phyloP scores from a whole-genome alignment of 1,140 invertebrate species.

The Aphis craccivora region DNA sequence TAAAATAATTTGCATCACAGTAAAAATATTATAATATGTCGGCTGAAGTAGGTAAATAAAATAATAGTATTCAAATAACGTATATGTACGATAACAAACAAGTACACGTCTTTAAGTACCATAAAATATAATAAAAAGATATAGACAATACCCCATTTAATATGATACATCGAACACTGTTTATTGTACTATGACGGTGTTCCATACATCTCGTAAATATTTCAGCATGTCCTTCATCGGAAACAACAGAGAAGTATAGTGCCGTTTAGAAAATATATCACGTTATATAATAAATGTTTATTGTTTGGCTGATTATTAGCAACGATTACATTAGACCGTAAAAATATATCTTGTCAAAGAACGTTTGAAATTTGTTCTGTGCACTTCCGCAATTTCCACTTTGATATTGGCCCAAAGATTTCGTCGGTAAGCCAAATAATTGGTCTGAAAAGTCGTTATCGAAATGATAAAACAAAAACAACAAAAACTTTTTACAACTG shows the following conservation, averaged over 20 bases:
- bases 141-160: background rate
- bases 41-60: background rate
- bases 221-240: background rate
- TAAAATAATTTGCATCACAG: no score
- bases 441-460: background rate
- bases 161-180: no score
- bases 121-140: background rate
- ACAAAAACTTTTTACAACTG: background rate
- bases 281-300: no score
- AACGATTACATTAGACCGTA: background rate
- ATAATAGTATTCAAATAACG: background rate
- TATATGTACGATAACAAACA: background rate
- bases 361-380: background rate
- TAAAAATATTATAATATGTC: no score
- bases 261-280: background rate
- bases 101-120: background rate
- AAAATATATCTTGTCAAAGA: background rate
- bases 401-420: background rate
- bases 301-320: background rate
- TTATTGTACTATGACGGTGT: background rate
- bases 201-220: background rate
- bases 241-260: background rate
- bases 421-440: background rate
- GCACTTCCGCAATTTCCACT: background rate
- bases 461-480: background rate